These are phyloP conservation scores for Oreochromis tanganicae DNA, from an alignment of 2,113 vertebrate species.

Conservation along the genomic window DNA sequence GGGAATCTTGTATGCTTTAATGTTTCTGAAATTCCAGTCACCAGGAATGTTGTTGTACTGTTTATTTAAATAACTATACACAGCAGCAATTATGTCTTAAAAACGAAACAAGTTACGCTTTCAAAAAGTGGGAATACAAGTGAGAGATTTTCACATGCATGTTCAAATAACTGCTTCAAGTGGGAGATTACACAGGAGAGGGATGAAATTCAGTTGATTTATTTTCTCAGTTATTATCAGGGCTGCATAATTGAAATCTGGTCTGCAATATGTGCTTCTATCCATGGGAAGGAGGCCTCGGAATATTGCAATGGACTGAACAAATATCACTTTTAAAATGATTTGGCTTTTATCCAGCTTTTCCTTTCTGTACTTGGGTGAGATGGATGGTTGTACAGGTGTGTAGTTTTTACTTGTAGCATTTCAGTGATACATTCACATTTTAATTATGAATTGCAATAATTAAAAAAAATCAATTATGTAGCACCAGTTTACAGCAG, in stretches of 20 bases:
- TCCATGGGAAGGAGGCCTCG: neutral
- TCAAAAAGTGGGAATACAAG: neutral
- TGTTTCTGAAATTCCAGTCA: slow-evolving; percentile 7
- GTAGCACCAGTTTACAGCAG: neutral
- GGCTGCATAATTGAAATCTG: neutral
- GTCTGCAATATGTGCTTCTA: neutral
- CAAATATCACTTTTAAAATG: neutral
- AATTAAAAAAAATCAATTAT: neutral
- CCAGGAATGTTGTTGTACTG: neutral
- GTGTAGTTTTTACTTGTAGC: neutral
- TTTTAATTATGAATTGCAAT: neutral
- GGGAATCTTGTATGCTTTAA: neutral
- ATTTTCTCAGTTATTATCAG: slow-evolving; percentile 9
- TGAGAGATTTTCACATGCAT: slow-evolving; percentile 28
- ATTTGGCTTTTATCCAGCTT: neutral
- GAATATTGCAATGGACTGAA: neutral
- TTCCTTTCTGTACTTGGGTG: neutral
- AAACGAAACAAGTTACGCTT: neutral
- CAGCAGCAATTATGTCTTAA: neutral
- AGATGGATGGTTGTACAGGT: neutral
- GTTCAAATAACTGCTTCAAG: neutral
- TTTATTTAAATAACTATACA: neutral
- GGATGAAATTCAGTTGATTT: neutral
- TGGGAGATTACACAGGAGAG: neutral
- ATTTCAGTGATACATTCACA: neutral